Evolutionary conservation across 1,140 invertebrate species (phyloP).

Genomic region (Pseudomyrmex sp.): DNA sequence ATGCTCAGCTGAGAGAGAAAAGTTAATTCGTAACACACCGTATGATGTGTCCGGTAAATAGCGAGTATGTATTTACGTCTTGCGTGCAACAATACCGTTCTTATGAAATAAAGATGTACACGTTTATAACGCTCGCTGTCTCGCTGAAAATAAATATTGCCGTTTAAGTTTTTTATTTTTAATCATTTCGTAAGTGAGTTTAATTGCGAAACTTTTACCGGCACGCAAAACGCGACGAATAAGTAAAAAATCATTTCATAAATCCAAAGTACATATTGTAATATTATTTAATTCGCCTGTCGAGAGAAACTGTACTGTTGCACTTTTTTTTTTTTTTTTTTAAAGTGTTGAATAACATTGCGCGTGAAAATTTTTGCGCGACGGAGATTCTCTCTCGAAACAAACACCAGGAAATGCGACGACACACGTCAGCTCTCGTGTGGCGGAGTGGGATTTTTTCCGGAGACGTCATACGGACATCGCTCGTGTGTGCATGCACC

Average conservation of each 20-base stretch:
- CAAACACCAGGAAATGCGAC: not conserved
- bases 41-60: conserved; percentile 2
- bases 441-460: conserved; percentile 25
- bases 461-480: conserved; percentile 19
- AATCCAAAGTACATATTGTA: no score
- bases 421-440: not conserved
- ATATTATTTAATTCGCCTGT: no score
- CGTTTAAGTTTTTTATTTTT: no score
- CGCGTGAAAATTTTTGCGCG: not conserved
- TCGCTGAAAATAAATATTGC: not conserved
- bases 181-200: no score
- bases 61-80: not conserved
- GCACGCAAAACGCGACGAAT: no score
- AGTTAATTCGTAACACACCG: conserved; percentile 8
- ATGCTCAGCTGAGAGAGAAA: conserved; percentile 22
- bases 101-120: not conserved
- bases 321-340: not conserved
- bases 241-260: no score
- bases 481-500: conserved; percentile 41
- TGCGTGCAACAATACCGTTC: not conserved
- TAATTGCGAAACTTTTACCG: no score
- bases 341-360: not conserved
- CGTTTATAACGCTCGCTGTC: not conserved
- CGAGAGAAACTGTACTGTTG: not conserved
- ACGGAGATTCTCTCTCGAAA: not conserved